Percentiles rank a stretch among this genome's conserved stretches.
Conservation (phyloP, 2,113 vertebrate species). For the Chlorocebus sabaeus region DNA sequence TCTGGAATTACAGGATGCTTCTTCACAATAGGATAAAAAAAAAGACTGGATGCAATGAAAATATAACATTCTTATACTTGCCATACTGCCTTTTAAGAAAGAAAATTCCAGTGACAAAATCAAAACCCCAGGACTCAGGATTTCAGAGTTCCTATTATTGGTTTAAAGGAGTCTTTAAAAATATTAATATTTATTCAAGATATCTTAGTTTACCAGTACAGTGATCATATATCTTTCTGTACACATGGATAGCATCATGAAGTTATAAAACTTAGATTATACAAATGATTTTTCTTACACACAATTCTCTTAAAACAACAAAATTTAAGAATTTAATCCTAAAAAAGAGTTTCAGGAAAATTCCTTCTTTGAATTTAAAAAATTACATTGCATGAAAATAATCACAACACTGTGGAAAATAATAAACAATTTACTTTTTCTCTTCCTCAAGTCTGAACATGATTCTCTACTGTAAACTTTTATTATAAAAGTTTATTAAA, state of each 20-base stretch:
- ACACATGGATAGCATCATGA: background rate
- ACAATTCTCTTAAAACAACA: background rate
- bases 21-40: background rate
- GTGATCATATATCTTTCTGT: background rate
- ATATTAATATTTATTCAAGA: background rate
- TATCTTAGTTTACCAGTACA: background rate
- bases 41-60: background rate
- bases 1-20: background rate
- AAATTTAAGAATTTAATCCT: slow-evolving; percentile 2
- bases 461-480: background rate
- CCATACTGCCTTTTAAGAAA: background rate
- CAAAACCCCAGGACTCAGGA: background rate
- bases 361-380: background rate
- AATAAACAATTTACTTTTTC: background rate
- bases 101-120: background rate
- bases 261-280: background rate
- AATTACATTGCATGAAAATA: background rate
- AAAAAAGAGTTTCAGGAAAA: background rate
- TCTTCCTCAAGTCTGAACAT: background rate
- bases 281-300: background rate
- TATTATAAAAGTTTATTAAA: no score
- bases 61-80: background rate
- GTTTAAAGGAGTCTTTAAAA: background rate
- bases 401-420: background rate
- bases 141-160: background rate